Percentiles rank a stretch among this genome's conserved stretches.
Conservation (phyloP, 2,113 vertebrate genomes). For the Myotis yumanensis region DNA sequence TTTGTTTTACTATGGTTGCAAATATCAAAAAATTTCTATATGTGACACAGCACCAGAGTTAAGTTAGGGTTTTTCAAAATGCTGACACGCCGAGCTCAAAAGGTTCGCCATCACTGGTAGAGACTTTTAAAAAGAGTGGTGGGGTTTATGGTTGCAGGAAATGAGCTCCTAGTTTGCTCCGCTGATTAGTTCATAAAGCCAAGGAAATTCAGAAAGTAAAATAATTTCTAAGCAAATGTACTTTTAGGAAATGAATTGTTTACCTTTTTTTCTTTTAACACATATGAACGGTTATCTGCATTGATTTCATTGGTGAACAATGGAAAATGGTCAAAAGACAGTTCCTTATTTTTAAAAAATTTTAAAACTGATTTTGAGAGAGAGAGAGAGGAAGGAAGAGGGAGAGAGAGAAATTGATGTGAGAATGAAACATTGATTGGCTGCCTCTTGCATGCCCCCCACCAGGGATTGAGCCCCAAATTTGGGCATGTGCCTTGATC, state of each 20-base stretch:
- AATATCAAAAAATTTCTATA: no score
- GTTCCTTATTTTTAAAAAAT: background rate
- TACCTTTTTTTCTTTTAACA: background rate
- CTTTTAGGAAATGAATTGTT: constrained; percentile 10
- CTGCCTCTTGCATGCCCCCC: background rate
- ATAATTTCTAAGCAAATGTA: background rate
- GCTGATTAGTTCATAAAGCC: constrained; percentile 38
- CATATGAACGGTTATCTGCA: background rate
- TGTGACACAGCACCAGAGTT: no score
- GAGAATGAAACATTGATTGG: background rate
- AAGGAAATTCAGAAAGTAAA: constrained; percentile 44
- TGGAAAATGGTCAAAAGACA: background rate
- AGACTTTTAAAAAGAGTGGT: constrained; percentile 15
- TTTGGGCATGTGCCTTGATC: no score
- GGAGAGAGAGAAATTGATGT: background rate
- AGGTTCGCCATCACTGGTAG: background rate
- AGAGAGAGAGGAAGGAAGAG: background rate
- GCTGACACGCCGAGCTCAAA: no score
- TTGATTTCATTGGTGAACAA: background rate
- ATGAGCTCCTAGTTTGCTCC: background rate
- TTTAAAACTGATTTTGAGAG: no score
- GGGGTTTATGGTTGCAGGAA: background rate
- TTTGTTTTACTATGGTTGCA: no score
- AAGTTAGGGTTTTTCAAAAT: no score
- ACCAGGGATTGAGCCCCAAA: no score